A percentile compares a stretch with the other conserved stretches of the same genome.
Conservation (phyloP, 2,888 invertebrate genomes). For the Gymnoscelis rufifasciata region DNA sequence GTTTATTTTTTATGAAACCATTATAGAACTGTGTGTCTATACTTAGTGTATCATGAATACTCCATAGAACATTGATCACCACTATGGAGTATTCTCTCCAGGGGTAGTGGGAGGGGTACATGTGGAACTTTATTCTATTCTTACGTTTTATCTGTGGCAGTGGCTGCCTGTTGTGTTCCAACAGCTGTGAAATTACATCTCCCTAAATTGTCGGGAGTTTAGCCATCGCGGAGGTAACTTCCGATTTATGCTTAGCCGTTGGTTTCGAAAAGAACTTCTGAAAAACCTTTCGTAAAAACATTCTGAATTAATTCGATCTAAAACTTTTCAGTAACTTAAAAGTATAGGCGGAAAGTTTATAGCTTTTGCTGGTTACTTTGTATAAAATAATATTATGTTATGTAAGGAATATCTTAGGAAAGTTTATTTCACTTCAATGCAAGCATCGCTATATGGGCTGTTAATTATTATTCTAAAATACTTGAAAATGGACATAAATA, state of each 20-base stretch:
- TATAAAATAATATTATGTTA: no score
- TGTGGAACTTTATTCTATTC: background rate
- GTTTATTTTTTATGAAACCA: no score
- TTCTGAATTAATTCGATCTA: background rate
- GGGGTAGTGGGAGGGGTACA: background rate
- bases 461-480: no score
- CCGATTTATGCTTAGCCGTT: slow-evolving; percentile 18
- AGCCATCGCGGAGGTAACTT: slow-evolving; percentile 31
- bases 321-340: background rate
- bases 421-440: no score
- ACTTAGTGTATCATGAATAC: no score
- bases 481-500: background rate
- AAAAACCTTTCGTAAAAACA: background rate
- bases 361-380: background rate
- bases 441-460: no score
- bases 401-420: no score
- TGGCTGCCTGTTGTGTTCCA: slow-evolving; percentile 48
- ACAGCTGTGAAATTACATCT: slow-evolving; percentile 65
- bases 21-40: no score
- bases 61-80: no score
- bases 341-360: background rate
- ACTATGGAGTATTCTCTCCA: no score
- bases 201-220: slow-evolving; percentile 42
- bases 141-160: slow-evolving; percentile 12
- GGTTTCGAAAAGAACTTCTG: slow-evolving; percentile 4